These are phyloP conservation scores for Alosa sapidissima DNA, from an alignment of 2,797 vertebrate genomes.

Conservation along the genomic window DNA sequence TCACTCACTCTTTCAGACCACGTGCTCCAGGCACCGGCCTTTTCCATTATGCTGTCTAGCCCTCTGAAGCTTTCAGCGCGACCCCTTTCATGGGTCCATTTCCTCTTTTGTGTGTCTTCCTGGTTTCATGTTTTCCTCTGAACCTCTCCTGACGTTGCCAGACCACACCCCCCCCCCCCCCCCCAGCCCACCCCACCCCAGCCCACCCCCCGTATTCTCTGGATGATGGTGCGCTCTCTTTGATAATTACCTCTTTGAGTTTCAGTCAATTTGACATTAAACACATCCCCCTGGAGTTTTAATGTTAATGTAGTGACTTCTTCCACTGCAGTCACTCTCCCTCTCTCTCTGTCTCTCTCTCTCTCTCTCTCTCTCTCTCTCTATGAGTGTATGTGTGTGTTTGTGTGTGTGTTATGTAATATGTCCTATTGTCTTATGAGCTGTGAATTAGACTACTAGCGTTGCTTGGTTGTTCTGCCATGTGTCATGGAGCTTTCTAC, in stretches of 20 bases:
- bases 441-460: neutral
- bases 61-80: neutral
- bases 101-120: neutral
- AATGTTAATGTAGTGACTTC: neutral
- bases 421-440: neutral
- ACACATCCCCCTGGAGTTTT: neutral
- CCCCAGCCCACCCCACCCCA: constrained; percentile 29
- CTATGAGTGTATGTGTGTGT: neutral
- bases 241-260: neutral
- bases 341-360: neutral
- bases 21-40: neutral
- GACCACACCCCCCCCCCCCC: constrained; percentile 39
- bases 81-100: neutral
- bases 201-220: neutral
- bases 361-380: neutral
- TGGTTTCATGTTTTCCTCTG: neutral
- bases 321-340: neutral
- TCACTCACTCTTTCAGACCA: neutral
- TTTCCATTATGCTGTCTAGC: neutral
- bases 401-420: neutral
- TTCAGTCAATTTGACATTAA: neutral
- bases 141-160: constrained; percentile 45
- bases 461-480: neutral
- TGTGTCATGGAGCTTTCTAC: neutral
- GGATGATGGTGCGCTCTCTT: neutral